These are phyloP conservation scores for Mesocricetus auratus DNA, from an alignment of 2,113 vertebrate genomes.

Conservation along the genomic window DNA sequence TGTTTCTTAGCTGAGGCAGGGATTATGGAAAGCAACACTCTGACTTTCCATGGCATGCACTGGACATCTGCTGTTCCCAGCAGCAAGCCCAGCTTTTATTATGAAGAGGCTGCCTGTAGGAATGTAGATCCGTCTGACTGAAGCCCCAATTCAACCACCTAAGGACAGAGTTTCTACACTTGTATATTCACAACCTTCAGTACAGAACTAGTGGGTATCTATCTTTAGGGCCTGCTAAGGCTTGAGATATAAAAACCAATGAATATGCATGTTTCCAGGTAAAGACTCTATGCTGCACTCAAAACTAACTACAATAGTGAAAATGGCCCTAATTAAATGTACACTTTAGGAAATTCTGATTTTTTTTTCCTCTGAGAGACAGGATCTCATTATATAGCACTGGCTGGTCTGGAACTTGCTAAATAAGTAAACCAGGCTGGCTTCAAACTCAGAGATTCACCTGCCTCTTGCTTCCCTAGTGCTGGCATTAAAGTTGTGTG, in stretches of 20 bases:
- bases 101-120: background rate
- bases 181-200: background rate
- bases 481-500: background rate
- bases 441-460: background rate
- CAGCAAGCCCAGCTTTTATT: background rate
- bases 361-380: background rate
- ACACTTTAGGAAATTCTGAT: background rate
- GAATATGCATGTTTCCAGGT: constrained; percentile 22
- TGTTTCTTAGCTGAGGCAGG: background rate
- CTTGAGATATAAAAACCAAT: constrained; percentile 51
- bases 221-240: constrained; percentile 43
- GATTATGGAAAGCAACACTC: background rate
- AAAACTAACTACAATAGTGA: background rate
- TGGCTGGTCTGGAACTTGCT: background rate
- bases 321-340: constrained; percentile 42
- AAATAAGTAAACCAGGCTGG: background rate
- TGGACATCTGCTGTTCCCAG: background rate
- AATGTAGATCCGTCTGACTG: background rate
- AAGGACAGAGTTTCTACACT: background rate
- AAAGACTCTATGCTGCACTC: constrained; percentile 22
- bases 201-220: background rate
- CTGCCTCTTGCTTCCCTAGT: background rate
- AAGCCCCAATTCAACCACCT: background rate
- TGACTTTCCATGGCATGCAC: background rate
- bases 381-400: background rate